Percentiles rank a stretch among this genome's conserved stretches.
Evolutionary conservation across 2,888 invertebrate species (phyloP).

Genomic region (Euzophera pinguis): DNA sequence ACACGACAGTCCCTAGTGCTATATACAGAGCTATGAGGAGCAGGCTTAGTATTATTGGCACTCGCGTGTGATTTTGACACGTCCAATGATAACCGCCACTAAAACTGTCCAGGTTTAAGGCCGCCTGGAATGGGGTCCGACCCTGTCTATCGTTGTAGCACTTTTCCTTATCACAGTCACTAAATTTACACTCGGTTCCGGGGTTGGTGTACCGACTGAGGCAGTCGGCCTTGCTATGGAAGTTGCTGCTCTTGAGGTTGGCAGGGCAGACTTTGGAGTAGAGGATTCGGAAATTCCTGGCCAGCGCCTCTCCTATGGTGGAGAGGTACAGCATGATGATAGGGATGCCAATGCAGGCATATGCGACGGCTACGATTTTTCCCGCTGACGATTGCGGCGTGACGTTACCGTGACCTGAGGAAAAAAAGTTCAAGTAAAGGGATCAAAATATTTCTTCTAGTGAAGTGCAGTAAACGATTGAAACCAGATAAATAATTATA

Average conservation of each 20-base stretch:
- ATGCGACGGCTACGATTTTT: constrained; percentile 89
- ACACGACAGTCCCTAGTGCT: constrained; percentile 92
- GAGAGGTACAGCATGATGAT: constrained; percentile 93
- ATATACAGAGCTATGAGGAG: constrained; percentile 92
- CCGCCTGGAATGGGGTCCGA: constrained; percentile 67
- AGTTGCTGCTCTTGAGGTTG: constrained; percentile 35
- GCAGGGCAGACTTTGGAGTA: constrained; percentile 79
- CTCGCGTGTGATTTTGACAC: constrained; percentile 83
- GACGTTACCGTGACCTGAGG: constrained; percentile 90
- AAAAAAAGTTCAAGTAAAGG: no score
- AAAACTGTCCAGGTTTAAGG: constrained; percentile 61
- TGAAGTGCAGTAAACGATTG: background rate
- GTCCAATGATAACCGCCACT: constrained; percentile 60
- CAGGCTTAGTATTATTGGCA: constrained; percentile 93
- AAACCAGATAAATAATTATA: background rate
- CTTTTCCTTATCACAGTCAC: constrained; percentile 40
- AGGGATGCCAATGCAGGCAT: constrained; percentile 92
- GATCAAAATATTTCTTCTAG: no score
- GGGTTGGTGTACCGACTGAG: constrained; percentile 31
- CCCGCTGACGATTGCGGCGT: constrained; percentile 90
- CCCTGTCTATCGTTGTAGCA: constrained; percentile 34
- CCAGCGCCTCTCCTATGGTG: constrained; percentile 91
- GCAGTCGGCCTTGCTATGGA: constrained; percentile 47
- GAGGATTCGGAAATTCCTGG: constrained; percentile 86
- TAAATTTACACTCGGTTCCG: constrained; percentile 31